A percentile compares a stretch with the other conserved stretches of the same genome.
Conservation (phyloP, 2,113 vertebrate genomes). For the Myotis lucifugus region DNA sequence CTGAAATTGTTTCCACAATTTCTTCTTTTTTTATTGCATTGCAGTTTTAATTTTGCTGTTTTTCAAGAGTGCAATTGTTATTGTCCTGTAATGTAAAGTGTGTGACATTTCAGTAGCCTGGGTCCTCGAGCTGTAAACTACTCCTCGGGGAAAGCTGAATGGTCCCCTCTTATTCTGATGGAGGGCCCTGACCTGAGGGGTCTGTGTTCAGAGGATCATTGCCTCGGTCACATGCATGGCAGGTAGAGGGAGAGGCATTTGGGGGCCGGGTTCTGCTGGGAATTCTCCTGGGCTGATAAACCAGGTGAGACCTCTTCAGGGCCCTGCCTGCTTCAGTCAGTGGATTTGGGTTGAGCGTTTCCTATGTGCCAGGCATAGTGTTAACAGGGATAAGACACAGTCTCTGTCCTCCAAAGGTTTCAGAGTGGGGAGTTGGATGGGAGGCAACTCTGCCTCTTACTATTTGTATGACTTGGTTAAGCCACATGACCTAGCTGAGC, state of each 20-base stretch:
- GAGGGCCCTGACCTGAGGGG: not conserved
- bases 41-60: conserved; percentile 46
- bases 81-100: conserved; percentile 16
- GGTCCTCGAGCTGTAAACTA: not conserved
- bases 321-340: not conserved
- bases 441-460: not conserved
- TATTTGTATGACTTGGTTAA: not conserved
- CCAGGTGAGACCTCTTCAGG: not conserved
- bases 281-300: not conserved
- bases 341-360: not conserved
- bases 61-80: conserved; percentile 4
- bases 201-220: not conserved
- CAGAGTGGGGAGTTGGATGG: not conserved
- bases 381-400: not conserved
- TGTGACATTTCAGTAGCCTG: not conserved
- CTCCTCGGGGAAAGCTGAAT: not conserved
- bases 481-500: not conserved
- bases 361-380: not conserved
- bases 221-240: accelerated
- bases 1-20: conserved; percentile 60
- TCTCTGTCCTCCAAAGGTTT: not conserved
- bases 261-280: not conserved
- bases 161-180: not conserved
- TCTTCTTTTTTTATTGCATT: conserved; percentile 1
- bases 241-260: not conserved